phyloP scores from a whole-genome alignment of 1,140 invertebrate species.

The Diorhabda sublineata region DNA sequence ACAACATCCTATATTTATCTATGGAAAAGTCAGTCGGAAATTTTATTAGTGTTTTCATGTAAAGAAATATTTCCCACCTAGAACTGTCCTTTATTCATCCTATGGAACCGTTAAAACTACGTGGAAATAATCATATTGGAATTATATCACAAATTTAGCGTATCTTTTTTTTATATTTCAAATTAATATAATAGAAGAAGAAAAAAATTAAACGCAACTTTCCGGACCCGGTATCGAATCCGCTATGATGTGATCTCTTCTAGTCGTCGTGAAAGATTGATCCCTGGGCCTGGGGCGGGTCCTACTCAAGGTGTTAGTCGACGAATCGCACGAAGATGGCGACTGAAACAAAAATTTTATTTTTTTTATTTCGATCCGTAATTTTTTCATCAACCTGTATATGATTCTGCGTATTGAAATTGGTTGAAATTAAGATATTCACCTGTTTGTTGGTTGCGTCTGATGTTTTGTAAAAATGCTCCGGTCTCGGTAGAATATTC shows the following conservation, averaged over 20 bases:
- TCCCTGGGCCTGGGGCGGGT: slow-evolving; percentile 38
- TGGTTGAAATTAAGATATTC: too few relatives aligned
- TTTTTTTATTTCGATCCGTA: background rate
- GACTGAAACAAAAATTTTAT: slow-evolving; percentile 26
- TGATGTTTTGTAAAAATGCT: slow-evolving; percentile 45
- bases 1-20: too few relatives aligned
- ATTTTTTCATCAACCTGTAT: slow-evolving; percentile 7
- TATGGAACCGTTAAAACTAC: too few relatives aligned
- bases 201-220: slow-evolving; percentile 62
- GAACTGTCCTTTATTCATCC: too few relatives aligned
- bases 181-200: too few relatives aligned
- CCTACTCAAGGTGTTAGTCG: slow-evolving; percentile 39
- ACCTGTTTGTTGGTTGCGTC: slow-evolving; percentile 6
- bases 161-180: too few relatives aligned
- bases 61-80: too few relatives aligned
- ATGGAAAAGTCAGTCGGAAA: too few relatives aligned
- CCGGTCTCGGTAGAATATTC: slow-evolving; percentile 39
- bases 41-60: too few relatives aligned
- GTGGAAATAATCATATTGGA: too few relatives aligned
- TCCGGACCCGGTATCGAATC: slow-evolving; percentile 71
- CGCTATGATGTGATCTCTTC: slow-evolving; percentile 61
- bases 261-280: slow-evolving; percentile 42
- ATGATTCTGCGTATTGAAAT: slow-evolving; percentile 21
- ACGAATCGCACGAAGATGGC: slow-evolving; percentile 23
- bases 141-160: too few relatives aligned